phyloP scores from a whole-genome alignment of 1,140 invertebrate genomes.

The Cydia amplana region DNA sequence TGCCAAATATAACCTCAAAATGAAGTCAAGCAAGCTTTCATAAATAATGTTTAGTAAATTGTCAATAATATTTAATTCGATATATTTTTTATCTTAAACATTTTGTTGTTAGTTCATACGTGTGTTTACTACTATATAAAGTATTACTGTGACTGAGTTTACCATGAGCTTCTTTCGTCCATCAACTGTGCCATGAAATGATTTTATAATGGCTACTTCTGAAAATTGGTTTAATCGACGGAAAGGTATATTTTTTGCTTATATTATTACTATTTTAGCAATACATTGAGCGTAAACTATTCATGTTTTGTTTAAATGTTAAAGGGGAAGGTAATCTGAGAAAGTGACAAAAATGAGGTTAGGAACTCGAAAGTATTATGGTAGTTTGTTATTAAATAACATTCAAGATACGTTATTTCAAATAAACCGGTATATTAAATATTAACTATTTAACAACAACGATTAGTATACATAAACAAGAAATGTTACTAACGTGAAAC shows the following conservation, averaged over 20 bases:
- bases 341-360: constrained; percentile 16
- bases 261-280: constrained; percentile 40
- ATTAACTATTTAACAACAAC: not conserved
- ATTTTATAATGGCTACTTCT: constrained; percentile 74
- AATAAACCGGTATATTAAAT: not conserved
- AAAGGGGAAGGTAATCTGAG: not conserved
- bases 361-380: constrained; percentile 9
- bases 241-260: constrained; percentile 68
- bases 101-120: constrained; percentile 10
- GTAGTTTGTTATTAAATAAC: constrained; percentile 25
- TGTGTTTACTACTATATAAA: constrained; percentile 6
- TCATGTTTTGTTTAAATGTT: constrained; percentile 16
- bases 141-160: constrained; percentile 2
- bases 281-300: constrained; percentile 34
- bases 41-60: constrained; percentile 31
- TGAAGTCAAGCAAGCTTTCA: constrained; percentile 31
- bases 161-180: constrained; percentile 33
- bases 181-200: constrained; percentile 43
- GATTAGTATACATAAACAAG: not conserved
- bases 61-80: constrained; percentile 23
- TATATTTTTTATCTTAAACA: constrained; percentile 23
- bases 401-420: not conserved
- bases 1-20: constrained; percentile 31
- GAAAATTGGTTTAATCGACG: constrained; percentile 74
- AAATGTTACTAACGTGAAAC: not conserved